phyloP scores from a whole-genome alignment of 2,797 vertebrate species.

The Adrianichthys oophorus region DNA sequence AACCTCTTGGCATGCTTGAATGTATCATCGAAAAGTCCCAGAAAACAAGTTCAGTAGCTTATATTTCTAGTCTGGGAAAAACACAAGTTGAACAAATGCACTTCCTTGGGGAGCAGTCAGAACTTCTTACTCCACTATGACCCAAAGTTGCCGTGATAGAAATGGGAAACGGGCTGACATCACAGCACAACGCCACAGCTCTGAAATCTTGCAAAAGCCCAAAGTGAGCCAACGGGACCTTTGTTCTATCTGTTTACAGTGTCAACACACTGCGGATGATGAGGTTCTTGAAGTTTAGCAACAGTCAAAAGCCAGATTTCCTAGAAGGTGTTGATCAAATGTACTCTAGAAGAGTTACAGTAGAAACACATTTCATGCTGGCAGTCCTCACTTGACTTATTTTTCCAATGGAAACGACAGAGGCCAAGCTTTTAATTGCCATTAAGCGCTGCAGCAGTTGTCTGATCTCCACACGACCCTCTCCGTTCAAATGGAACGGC shows the following conservation, averaged over 20 bases:
- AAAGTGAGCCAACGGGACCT: slow-evolving; percentile 37
- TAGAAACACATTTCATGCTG: slow-evolving; percentile 21
- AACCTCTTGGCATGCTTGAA: slow-evolving; percentile 41
- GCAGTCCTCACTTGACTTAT: slow-evolving; percentile 8
- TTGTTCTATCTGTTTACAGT: slow-evolving; percentile 34
- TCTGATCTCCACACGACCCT: slow-evolving; percentile 44
- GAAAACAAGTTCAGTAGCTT: slow-evolving; percentile 24
- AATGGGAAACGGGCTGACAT: slow-evolving; percentile 10
- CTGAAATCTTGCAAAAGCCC: slow-evolving; percentile 50
- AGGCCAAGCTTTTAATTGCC: slow-evolving; percentile 44
- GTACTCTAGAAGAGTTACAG: not conserved
- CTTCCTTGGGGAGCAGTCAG: not conserved
- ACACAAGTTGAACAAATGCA: not conserved
- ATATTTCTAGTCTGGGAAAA: slow-evolving; percentile 6
- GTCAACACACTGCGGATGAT: slow-evolving; percentile 43
- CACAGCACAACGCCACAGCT: slow-evolving; percentile 19
- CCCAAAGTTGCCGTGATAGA: slow-evolving; percentile 1
- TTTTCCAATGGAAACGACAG: slow-evolving; percentile 38
- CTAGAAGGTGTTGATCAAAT: slow-evolving; percentile 28
- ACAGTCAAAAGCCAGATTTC: slow-evolving; percentile 41
- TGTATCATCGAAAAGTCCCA: slow-evolving; percentile 39
- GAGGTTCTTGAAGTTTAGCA: slow-evolving; percentile 36
- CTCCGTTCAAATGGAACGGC: slow-evolving; percentile 51
- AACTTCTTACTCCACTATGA: not conserved
- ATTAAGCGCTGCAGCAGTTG: slow-evolving; percentile 43